phyloP scores from a whole-genome alignment of 2,797 vertebrate genomes.

The Varecia variegata region DNA sequence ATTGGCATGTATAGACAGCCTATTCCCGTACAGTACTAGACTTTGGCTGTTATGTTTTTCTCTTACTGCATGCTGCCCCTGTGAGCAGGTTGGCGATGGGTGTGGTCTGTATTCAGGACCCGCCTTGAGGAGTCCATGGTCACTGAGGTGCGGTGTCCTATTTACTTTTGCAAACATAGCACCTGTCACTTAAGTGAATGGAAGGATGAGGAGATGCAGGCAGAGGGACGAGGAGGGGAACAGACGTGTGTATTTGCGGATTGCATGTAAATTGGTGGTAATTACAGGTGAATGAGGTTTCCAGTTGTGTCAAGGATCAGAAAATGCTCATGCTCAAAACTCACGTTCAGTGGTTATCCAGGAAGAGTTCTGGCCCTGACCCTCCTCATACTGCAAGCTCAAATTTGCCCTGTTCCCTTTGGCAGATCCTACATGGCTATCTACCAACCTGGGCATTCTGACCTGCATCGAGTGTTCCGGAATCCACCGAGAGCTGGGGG shows the following conservation, averaged over 20 bases:
- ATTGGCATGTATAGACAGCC: not conserved
- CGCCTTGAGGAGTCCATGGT: not conserved
- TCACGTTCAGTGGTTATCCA: fast-evolving
- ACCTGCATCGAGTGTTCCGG: slow-evolving; percentile 99
- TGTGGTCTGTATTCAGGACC: not conserved
- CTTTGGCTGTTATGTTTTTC: not conserved
- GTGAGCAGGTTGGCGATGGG: no score
- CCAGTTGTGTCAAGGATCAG: not conserved
- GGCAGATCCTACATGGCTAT: slow-evolving; percentile 96
- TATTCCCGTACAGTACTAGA: fast-evolving
- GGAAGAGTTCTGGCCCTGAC: not conserved
- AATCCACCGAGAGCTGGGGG: slow-evolving; percentile 97
- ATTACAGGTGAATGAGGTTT: not conserved
- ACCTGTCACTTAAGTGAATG: not conserved
- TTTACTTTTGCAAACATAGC: not conserved
- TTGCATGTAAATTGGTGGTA: not conserved
- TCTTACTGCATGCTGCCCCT: not conserved
- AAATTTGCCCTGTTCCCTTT: slow-evolving; percentile 29
- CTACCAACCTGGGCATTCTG: slow-evolving; percentile 98
- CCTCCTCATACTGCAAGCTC: not conserved
- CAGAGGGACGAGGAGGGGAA: not conserved
- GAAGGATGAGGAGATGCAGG: not conserved
- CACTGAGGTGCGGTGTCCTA: not conserved
- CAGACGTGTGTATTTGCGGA: fast-evolving
- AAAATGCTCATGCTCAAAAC: not conserved